Evolutionary conservation across 2,113 vertebrate species (phyloP).

Genomic region (human (Homo sapiens)): GRCh38 chr4:44556001-44556500

Average conservation of each 20-base stretch:
- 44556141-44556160: not conserved
- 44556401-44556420: not conserved
- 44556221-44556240: not conserved
- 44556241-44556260: not conserved
- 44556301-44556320: not conserved
- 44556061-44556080: not conserved
- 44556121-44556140: not conserved
- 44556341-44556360: not conserved
- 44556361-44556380: not conserved
- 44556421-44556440: not conserved
- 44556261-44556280: not conserved
- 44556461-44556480: not conserved
- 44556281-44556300: not conserved
- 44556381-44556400: not conserved
- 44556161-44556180: not conserved
- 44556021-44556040: accelerated
- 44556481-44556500: not conserved
- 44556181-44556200: not conserved
- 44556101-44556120: not conserved
- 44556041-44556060: not conserved
- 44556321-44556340: not conserved
- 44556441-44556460: not conserved
- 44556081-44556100: not conserved
- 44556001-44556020: not conserved
- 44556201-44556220: constrained; percentile 5